These are phyloP conservation scores for Phalacrocorax carbo DNA, from an alignment of 2,113 vertebrate species.

Conservation along the genomic window DNA sequence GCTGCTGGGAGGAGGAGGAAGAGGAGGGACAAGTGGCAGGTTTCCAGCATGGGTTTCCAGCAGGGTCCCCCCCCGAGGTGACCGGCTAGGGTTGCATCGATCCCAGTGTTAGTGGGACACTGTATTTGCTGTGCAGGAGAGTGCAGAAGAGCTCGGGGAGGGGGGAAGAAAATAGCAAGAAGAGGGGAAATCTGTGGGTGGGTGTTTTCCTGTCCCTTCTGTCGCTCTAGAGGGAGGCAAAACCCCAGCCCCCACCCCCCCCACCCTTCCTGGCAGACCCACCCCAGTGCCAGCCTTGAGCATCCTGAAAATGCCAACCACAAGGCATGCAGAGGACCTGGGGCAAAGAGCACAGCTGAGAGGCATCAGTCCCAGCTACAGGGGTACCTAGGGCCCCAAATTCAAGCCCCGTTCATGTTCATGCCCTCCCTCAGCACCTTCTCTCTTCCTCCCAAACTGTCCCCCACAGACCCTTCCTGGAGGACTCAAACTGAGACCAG, in stretches of 20 bases:
- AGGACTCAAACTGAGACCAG: background rate
- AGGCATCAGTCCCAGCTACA: background rate
- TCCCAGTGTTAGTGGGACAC: background rate
- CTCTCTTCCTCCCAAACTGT: background rate
- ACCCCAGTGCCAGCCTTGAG: background rate
- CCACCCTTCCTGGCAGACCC: background rate
- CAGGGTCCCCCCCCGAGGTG: background rate
- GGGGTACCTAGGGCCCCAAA: background rate
- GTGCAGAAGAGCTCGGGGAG: background rate
- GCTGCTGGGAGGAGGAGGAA: background rate
- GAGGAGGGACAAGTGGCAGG: background rate
- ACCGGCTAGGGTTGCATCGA: background rate
- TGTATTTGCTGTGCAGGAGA: background rate
- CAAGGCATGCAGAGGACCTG: accelerated
- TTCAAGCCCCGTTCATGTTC: background rate
- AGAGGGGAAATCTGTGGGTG: background rate
- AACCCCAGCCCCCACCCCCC: background rate
- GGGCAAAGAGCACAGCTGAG: background rate
- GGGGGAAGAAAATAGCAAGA: background rate
- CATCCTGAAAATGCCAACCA: background rate
- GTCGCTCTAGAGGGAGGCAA: background rate
- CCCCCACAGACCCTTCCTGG: accelerated
- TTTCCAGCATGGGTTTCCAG: background rate
- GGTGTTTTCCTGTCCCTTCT: background rate
- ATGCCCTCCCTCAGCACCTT: background rate